These are phyloP conservation scores for Drosophila pseudoobscura DNA, from an alignment of 1,140 invertebrate species.

Conservation along the genomic window DNA sequence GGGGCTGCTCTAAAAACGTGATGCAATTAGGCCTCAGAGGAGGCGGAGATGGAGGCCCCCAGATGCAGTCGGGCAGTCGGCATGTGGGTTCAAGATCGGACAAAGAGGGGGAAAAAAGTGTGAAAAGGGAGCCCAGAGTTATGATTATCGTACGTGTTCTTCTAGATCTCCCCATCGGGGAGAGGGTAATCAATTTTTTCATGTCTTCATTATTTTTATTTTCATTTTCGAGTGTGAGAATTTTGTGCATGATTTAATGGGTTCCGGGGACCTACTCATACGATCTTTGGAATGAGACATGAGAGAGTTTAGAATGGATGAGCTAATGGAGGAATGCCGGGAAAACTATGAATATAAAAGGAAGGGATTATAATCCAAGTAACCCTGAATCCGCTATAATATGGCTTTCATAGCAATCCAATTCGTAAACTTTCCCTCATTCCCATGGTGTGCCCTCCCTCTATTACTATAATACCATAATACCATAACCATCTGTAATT, in stretches of 20 bases:
- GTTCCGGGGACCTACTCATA: background rate
- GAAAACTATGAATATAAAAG: too few species aligned
- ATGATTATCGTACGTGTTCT: conserved; percentile 62
- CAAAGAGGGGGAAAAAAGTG: conserved; percentile 17
- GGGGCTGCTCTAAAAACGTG: conserved; percentile 59
- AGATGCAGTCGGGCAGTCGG: background rate
- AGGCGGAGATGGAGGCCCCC: background rate
- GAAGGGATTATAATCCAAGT: too few species aligned
- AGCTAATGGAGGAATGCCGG: conserved; percentile 23
- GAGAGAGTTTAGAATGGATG: conserved; percentile 28
- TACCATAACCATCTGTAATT: conserved; percentile 23
- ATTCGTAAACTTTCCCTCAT: conserved; percentile 21
- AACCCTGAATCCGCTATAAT: too few species aligned
- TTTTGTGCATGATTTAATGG: conserved; percentile 33
- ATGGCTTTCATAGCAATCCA: background rate
- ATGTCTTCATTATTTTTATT: conserved; percentile 29
- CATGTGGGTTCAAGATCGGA: conserved; percentile 5
- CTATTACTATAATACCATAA: conserved; percentile 11
- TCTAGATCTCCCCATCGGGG: conserved; percentile 10
- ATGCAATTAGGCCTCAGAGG: conserved; percentile 52
- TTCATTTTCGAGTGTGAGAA: conserved; percentile 51
- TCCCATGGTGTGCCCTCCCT: background rate
- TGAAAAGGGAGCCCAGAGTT: conserved; percentile 46
- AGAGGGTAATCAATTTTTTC: conserved; percentile 55
- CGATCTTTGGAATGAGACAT: background rate